Evolutionary conservation across 2,888 invertebrate genomes (phyloP).

Genomic region (Eristalinus sepulchralis): DNA sequence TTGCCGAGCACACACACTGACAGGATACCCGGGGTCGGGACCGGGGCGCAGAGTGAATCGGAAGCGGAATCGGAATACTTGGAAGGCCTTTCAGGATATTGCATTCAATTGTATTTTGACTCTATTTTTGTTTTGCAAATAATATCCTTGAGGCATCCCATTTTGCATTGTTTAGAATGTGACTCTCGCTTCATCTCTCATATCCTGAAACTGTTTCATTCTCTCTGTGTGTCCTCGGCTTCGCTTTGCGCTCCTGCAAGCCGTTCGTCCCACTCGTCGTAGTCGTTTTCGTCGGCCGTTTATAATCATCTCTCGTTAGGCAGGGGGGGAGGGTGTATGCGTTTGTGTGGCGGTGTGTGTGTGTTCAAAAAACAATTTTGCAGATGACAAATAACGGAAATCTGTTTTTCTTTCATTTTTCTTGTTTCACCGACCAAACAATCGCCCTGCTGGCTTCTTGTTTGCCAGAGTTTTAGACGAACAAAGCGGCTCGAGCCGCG

Average conservation of each 20-base stretch:
- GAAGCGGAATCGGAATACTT: conserved; percentile 52
- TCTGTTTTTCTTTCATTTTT: conserved; percentile 14
- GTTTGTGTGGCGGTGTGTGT: neutral
- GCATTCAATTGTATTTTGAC: conserved; percentile 71
- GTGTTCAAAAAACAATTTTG: conserved; percentile 64
- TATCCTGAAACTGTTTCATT: conserved; percentile 42
- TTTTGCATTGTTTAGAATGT: conserved; percentile 67
- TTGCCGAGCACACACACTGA: conserved; percentile 43
- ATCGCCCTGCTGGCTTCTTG: conserved; percentile 11
- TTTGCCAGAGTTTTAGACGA: conserved; percentile 63
- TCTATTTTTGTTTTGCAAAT: conserved; percentile 69
- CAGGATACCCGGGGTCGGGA: neutral
- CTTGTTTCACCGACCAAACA: neutral
- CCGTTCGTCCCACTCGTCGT: conserved; percentile 11
- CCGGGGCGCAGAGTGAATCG: neutral
- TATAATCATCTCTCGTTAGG: conserved; percentile 15
- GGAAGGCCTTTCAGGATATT: conserved; percentile 70
- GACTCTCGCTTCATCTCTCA: neutral
- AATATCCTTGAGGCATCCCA: conserved; percentile 71
- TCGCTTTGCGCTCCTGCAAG: conserved; percentile 46
- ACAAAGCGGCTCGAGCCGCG: conserved; percentile 37
- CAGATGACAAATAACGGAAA: conserved; percentile 63
- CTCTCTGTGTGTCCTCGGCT: conserved; percentile 27
- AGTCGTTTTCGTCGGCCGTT: neutral
- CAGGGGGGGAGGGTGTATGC: neutral